phyloP scores from a whole-genome alignment of 2,888 invertebrate genomes.

The Tinea trinotella region DNA sequence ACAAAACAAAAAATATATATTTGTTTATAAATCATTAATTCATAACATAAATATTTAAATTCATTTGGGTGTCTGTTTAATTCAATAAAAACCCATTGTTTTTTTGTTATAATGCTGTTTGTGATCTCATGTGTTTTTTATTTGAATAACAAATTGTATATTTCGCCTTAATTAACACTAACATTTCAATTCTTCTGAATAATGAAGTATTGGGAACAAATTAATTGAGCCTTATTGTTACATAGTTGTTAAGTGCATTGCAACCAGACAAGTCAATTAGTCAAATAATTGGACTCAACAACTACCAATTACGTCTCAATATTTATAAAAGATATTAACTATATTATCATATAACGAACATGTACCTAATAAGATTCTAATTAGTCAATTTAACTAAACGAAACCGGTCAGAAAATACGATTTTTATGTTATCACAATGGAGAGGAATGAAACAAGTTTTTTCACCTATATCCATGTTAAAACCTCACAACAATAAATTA shows the following conservation, averaged over 20 bases:
- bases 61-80: too few relatives aligned
- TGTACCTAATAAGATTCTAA: constrained; percentile 9
- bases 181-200: neutral
- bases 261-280: neutral
- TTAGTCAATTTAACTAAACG: neutral
- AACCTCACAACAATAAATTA: neutral
- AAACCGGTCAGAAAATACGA: constrained; percentile 1
- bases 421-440: neutral
- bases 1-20: too few relatives aligned
- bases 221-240: neutral
- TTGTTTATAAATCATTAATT: too few relatives aligned
- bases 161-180: neutral
- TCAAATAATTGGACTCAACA: neutral
- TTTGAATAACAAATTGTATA: neutral
- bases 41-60: too few relatives aligned
- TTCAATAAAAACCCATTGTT: too few relatives aligned
- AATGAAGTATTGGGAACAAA: neutral
- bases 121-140: neutral
- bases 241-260: neutral
- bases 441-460: neutral
- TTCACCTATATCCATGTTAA: neutral
- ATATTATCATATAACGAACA: neutral
- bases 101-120: too few relatives aligned
- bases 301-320: neutral
- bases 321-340: neutral